Percentiles rank a stretch among this genome's conserved stretches.
Conservation (phyloP, 2,888 invertebrate species). For the Lasioglossum marginatum region DNA sequence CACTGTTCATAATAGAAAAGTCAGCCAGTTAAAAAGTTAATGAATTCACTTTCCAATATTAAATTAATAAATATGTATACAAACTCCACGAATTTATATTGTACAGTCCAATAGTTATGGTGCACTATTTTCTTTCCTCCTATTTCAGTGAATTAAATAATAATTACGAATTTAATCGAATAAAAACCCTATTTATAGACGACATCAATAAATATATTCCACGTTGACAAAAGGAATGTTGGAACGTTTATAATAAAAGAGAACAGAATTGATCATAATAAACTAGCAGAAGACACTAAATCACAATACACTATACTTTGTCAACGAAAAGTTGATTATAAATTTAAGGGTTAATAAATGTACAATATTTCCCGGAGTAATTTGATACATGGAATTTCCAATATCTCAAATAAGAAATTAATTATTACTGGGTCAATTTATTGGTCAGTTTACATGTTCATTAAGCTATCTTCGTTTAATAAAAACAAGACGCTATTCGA, state of each 20-base stretch:
- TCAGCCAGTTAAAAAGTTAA: background rate
- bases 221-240: background rate
- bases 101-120: too few species aligned
- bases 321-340: background rate
- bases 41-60: background rate
- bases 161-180: background rate
- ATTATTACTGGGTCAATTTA: background rate
- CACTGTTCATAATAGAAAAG: too few species aligned
- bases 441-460: background rate
- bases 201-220: background rate
- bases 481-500: background rate
- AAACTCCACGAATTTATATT: background rate
- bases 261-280: background rate
- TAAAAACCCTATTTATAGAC: background rate
- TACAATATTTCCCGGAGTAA: background rate
- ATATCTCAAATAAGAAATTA: background rate
- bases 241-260: background rate
- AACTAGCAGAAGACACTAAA: background rate
- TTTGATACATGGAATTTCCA: background rate
- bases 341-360: background rate
- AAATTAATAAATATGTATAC: background rate
- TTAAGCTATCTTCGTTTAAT: constrained; percentile 10
- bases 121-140: background rate
- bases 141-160: background rate
- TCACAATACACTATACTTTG: background rate